Evolutionary conservation across 2,113 vertebrate genomes (phyloP).

Genomic region (Tiliqua scincoides): DNA sequence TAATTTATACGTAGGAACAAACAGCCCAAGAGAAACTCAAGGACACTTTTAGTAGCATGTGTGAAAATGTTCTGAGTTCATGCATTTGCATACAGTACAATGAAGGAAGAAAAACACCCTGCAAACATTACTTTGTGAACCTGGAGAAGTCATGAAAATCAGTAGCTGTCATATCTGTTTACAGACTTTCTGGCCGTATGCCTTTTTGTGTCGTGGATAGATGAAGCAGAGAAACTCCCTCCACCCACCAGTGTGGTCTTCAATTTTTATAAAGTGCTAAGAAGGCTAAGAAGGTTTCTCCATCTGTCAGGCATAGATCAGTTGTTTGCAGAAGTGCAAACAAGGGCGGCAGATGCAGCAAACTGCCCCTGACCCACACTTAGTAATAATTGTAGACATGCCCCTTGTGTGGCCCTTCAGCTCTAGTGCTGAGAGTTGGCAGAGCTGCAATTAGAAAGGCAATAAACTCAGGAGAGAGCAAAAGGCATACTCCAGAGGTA

Average conservation of each 20-base stretch:
- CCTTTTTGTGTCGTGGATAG: neutral
- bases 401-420: slow-evolving; percentile 12
- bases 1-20: neutral
- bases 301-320: neutral
- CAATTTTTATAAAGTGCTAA: neutral
- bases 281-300: no score
- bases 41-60: neutral
- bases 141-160: neutral
- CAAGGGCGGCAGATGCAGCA: neutral
- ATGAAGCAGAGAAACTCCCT: neutral
- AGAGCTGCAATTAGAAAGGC: slow-evolving; percentile 18
- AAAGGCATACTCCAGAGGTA: slow-evolving; percentile 6
- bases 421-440: neutral
- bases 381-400: slow-evolving; percentile 15
- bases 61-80: neutral
- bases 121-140: neutral
- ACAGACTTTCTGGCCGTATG: neutral
- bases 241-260: neutral
- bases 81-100: no score
- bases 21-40: neutral
- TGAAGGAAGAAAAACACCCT: neutral
- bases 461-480: slow-evolving; percentile 33
- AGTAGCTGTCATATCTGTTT: neutral
- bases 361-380: slow-evolving; percentile 10
- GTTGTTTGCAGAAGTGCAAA: neutral